Percentiles rank a stretch among this genome's conserved stretches.
Evolutionary conservation across 2,797 vertebrate species (phyloP).

Genomic region (Bradypus variegatus): DNA sequence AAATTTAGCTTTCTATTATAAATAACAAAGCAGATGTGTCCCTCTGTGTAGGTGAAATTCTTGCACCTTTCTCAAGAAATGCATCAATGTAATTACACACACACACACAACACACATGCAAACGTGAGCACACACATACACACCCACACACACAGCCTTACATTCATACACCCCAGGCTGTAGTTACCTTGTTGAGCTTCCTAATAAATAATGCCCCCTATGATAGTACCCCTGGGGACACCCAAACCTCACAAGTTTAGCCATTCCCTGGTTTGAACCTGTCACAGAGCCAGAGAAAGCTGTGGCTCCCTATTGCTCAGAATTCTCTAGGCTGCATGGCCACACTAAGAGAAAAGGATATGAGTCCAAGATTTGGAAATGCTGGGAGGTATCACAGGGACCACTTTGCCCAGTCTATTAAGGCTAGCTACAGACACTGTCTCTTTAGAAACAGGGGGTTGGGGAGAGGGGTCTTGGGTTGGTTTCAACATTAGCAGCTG

Average conservation of each 20-base stretch:
- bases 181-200: slow-evolving; percentile 61
- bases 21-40: slow-evolving; percentile 82
- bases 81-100: slow-evolving; percentile 73
- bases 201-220: slow-evolving; percentile 69
- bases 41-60: slow-evolving; percentile 79
- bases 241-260: slow-evolving; percentile 55
- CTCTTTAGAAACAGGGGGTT: slow-evolving; percentile 31
- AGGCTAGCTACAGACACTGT: slow-evolving; percentile 50
- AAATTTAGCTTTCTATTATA: slow-evolving; percentile 78
- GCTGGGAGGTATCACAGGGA: slow-evolving; percentile 42
- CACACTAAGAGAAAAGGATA: slow-evolving; percentile 50
- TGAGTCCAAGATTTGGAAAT: slow-evolving; percentile 49
- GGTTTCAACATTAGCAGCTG: slow-evolving; percentile 11
- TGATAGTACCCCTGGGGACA: slow-evolving; percentile 48
- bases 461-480: not conserved
- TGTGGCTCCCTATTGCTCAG: slow-evolving; percentile 75
- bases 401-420: slow-evolving; percentile 46
- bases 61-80: slow-evolving; percentile 82
- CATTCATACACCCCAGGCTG: slow-evolving; percentile 63
- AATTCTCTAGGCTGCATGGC: slow-evolving; percentile 61
- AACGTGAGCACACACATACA: not conserved
- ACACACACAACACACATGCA: slow-evolving; percentile 54
- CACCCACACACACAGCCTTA: slow-evolving; percentile 58
- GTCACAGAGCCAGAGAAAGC: slow-evolving; percentile 53
- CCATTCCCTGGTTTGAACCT: slow-evolving; percentile 56